Percentiles rank a stretch among this genome's conserved stretches.
These are phyloP conservation scores for Chloropsis hardwickii DNA, from an alignment of 2,113 vertebrate species.

Conservation along the genomic window DNA sequence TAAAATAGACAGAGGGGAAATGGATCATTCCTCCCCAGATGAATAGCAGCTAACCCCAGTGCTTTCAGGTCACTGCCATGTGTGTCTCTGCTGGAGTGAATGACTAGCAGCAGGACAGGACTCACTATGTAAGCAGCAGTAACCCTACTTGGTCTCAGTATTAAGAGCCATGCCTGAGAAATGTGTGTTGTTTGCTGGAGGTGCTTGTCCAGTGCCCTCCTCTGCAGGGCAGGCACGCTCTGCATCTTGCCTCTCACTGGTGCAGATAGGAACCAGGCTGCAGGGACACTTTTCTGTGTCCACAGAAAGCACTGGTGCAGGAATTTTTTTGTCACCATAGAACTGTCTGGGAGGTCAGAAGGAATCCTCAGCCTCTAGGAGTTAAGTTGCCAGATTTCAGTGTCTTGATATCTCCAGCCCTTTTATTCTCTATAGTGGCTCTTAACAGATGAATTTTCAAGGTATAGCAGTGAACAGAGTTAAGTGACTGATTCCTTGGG, in stretches of 20 bases:
- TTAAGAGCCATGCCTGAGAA: neutral
- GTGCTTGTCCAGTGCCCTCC: neutral
- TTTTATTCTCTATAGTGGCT: neutral
- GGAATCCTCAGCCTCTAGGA: neutral
- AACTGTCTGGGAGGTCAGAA: neutral
- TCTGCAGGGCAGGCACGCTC: neutral
- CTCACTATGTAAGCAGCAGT: neutral
- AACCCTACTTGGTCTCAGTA: neutral
- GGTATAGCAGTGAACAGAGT: neutral
- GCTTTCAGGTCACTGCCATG: neutral
- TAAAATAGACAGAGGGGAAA: neutral
- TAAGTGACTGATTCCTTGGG: neutral
- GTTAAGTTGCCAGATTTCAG: neutral
- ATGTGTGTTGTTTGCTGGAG: neutral
- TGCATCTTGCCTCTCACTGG: neutral
- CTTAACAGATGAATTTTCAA: neutral
- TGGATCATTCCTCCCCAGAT: neutral
- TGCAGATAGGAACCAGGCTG: neutral
- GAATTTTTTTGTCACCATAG: neutral
- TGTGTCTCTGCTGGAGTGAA: neutral
- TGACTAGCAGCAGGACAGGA: neutral
- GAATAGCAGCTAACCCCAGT: neutral
- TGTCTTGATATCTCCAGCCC: neutral
- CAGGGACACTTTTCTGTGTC: neutral
- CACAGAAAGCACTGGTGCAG: neutral